Conservation (phyloP, 2,888 invertebrate species). For the Epinotia demarniana region DNA sequence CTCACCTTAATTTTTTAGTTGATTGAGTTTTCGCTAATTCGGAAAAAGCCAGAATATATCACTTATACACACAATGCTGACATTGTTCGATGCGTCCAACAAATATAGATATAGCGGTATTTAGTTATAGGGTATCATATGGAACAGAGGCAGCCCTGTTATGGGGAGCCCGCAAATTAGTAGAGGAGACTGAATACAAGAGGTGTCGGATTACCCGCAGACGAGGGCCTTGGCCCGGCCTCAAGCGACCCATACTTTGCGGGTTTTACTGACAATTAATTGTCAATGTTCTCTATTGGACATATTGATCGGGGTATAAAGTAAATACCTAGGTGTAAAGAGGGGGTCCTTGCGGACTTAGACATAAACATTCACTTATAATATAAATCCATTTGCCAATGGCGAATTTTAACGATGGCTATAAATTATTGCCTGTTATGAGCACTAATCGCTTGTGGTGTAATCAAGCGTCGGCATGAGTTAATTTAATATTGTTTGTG, state of each 20-base stretch:
- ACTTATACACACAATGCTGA: not conserved
- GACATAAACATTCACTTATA: conserved; percentile 30
- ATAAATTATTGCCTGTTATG: conserved; percentile 29
- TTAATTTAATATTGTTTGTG: conserved; percentile 18
- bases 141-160: conserved; percentile 60
- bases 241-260: conserved; percentile 47
- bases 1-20: not conserved
- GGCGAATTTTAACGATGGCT: conserved; percentile 30
- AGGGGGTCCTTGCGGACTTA: conserved; percentile 8
- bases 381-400: conserved; percentile 17
- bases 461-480: conserved; percentile 13
- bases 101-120: conserved; percentile 14
- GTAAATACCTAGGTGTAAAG: conserved; percentile 22
- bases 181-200: conserved; percentile 77
- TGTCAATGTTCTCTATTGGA: conserved; percentile 7
- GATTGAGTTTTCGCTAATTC: not conserved
- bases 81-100: conserved; percentile 19
- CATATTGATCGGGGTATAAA: conserved; percentile 15
- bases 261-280: conserved; percentile 33
- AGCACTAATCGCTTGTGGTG: conserved; percentile 26
- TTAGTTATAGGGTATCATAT: conserved; percentile 29
- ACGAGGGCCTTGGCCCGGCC: conserved; percentile 66
- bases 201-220: conserved; percentile 75
- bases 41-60: not conserved
- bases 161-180: conserved; percentile 69